Percentiles rank a stretch among this genome's conserved stretches.
These are phyloP conservation scores for Hyphantria cunea DNA, from an alignment of 1,140 invertebrate species.

Conservation along the genomic window DNA sequence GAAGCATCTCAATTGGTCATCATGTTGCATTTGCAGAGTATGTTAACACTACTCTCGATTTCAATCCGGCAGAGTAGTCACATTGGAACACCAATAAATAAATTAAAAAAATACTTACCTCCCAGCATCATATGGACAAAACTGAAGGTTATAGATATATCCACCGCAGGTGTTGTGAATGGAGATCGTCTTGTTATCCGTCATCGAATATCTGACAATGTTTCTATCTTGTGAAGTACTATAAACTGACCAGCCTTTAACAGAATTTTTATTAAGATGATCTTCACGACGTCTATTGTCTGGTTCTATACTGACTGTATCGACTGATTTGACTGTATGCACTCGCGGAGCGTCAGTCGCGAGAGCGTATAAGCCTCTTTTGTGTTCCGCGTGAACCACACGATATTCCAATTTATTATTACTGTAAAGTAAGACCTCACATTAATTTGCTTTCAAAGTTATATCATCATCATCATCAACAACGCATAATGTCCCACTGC, in stretches of 20 bases:
- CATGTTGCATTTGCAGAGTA: too few relatives aligned
- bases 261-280: too few relatives aligned
- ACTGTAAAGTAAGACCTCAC: slow-evolving; percentile 41
- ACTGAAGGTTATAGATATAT: slow-evolving; percentile 84
- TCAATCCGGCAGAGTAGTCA: too few relatives aligned
- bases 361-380: slow-evolving; percentile 54
- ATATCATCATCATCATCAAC: too few relatives aligned
- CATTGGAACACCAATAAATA: too few relatives aligned
- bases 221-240: slow-evolving; percentile 85
- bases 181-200: slow-evolving; percentile 62
- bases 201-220: slow-evolving; percentile 82
- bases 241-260: slow-evolving; percentile 81
- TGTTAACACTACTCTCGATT: too few relatives aligned
- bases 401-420: slow-evolving; percentile 58
- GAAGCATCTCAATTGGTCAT: too few relatives aligned
- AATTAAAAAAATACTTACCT: slow-evolving; percentile 63
- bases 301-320: too few relatives aligned
- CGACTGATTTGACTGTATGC: too few relatives aligned
- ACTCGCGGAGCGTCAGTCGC: slow-evolving; percentile 54
- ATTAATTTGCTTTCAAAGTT: too few relatives aligned
- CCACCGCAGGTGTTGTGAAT: slow-evolving; percentile 86
- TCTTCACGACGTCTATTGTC: too few relatives aligned
- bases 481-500: too few relatives aligned
- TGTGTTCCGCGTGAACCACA: slow-evolving; percentile 53
- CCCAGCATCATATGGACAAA: slow-evolving; percentile 87